phyloP scores from a whole-genome alignment of 2,113 vertebrate species.

The Falcunculus frontatus region DNA sequence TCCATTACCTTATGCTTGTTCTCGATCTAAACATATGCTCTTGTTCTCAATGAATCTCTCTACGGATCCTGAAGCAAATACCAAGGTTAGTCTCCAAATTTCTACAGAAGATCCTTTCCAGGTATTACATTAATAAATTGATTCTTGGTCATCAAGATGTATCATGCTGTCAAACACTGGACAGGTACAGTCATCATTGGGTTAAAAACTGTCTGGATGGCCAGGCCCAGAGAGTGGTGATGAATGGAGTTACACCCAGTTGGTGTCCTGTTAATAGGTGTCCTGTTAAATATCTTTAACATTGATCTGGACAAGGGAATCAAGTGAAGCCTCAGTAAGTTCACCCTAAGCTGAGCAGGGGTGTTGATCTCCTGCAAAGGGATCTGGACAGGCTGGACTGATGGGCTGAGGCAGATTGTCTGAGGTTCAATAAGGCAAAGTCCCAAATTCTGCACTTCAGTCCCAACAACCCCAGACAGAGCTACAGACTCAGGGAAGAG shows the following conservation, averaged over 20 bases:
- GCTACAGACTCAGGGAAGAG: not conserved
- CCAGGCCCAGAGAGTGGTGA: not conserved
- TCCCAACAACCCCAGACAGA: not conserved
- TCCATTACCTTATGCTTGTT: not conserved
- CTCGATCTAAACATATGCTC: not conserved
- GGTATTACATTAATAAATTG: not conserved
- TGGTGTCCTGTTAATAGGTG: not conserved
- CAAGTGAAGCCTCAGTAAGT: not conserved
- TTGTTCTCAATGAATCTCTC: not conserved
- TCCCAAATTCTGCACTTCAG: not conserved
- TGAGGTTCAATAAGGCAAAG: not conserved
- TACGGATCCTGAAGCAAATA: not conserved
- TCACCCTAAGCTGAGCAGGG: not conserved
- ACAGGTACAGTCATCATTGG: not conserved
- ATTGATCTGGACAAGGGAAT: too few relatives aligned
- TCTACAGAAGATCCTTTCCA: not conserved
- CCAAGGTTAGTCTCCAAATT: not conserved
- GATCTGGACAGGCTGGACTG: not conserved
- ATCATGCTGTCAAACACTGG: not conserved
- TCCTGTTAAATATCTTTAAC: not conserved
- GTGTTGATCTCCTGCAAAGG: not conserved
- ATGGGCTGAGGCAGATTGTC: not conserved
- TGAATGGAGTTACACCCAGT: not conserved
- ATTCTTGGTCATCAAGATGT: not conserved
- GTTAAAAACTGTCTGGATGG: not conserved